Base-by-base conservation (phyloP, 1,140 invertebrate species). In the Saccostrea echinata region DNA sequence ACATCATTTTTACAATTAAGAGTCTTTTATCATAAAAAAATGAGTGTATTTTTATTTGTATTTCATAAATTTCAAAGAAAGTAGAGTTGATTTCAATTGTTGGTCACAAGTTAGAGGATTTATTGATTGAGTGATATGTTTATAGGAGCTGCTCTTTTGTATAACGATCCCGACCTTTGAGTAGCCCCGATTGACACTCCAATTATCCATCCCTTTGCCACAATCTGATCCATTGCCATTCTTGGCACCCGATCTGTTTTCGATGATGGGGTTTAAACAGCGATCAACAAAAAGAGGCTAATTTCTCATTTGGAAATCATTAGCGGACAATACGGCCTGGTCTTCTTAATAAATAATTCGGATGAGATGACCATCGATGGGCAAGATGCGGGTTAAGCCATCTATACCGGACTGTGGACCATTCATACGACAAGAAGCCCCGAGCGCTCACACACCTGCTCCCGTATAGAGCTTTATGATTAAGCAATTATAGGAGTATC, bases 281-380 rank as follows among this genome's bases (percentile, higher is more conserved):
- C 35, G 43, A 51, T 52, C 52, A 53, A 83, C 81, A 83, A 83
- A 52, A 53, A 83, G 81, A 51, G 52, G 52, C 35, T 83, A 51
- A 83, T 83, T 83, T 83, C 81, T 83, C 52, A 53, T 83, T 83
- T 83, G 81, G 52, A 83, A 83, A 35, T 83, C 81, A 83, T 83
- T 83, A 83, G 81, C 12, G 35, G 11, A 83, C 81, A 83, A 83
- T 53, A 83, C 35, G 81, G 52, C 13, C 43, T n/a, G 43, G n/a
- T 52, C 43, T 76, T 76, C 68, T 76, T 76, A 16, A 35, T 76
- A 76, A 76, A 76, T 76, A 76, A 33, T 76, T 76, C 30, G 68
- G 27, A 12, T 12, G 68, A 13, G 68, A 76, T 30, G 68, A 76
- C 68, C 68, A 30, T 76, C 27, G 30, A 27, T 33, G 27, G 68